phyloP scores from a whole-genome alignment of 1,140 invertebrate species.

The Adelges cooleyi region DNA sequence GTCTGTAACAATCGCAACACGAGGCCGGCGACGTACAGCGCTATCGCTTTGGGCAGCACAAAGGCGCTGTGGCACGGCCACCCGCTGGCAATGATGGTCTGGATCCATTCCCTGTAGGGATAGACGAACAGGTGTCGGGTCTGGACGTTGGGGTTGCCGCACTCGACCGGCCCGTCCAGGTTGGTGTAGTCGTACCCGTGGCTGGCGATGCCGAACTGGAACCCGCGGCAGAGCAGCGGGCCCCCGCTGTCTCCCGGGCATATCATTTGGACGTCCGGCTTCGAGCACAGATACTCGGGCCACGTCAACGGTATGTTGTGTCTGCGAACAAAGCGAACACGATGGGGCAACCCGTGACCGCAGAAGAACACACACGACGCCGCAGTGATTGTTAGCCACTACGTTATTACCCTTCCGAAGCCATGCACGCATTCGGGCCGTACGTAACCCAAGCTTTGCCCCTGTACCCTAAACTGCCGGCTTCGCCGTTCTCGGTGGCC shows the following conservation, averaged over 20 bases:
- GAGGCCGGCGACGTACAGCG: background rate
- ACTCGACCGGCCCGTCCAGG: background rate
- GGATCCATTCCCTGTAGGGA: background rate
- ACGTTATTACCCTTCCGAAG: background rate
- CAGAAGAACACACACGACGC: too few relatives aligned
- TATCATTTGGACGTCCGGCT: background rate
- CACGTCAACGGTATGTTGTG: background rate
- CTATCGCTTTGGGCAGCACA: background rate
- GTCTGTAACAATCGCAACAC: too few relatives aligned
- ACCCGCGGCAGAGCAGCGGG: background rate
- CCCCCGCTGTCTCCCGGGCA: background rate
- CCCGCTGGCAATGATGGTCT: background rate
- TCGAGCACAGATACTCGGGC: background rate
- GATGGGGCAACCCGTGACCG: background rate
- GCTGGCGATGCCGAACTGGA: background rate
- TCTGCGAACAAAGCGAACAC: background rate
- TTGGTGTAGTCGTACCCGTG: background rate
- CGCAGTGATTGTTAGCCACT: background rate
- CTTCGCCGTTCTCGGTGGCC: background rate
- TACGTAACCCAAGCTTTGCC: background rate
- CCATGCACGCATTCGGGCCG: background rate
- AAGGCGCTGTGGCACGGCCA: background rate
- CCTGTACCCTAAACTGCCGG: background rate
- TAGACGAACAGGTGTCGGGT: conserved; percentile 2
- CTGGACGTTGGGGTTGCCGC: background rate